Conservation (phyloP, 53 echinoderm and acorn worm species). For the Glandiceps talaboti region DNA sequence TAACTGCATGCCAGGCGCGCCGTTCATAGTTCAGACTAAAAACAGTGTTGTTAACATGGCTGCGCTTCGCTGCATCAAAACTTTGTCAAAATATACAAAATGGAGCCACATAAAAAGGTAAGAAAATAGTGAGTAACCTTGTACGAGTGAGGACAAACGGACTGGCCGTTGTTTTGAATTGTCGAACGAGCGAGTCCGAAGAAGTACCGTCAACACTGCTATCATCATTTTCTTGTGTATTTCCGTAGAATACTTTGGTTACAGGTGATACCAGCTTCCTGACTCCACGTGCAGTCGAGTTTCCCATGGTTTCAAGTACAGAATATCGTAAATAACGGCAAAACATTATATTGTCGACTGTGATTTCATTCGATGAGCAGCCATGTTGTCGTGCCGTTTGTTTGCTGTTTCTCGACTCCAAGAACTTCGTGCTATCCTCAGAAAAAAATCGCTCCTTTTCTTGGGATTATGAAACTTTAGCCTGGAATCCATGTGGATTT, state of each 20-base stretch:
- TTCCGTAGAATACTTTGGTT: not conserved
- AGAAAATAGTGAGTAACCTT: constrained; percentile 16
- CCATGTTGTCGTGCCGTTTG: not conserved
- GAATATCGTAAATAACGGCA: not conserved
- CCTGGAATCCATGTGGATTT: too few species aligned
- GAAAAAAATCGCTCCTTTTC: too few species aligned
- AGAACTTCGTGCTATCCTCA: too few species aligned
- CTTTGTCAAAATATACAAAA: not conserved
- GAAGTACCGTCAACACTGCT: not conserved
- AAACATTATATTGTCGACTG: not conserved
- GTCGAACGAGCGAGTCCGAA: not conserved
- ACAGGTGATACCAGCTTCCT: not conserved
- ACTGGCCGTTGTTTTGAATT: constrained; percentile 1
- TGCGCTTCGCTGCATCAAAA: not conserved
- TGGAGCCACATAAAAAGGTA: not conserved
- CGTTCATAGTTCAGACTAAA: not conserved
- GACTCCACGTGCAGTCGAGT: not conserved
- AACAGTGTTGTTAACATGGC: not conserved
- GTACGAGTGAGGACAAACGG: constrained; percentile 31
- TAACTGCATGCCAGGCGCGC: not conserved
- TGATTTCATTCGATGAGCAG: not conserved
- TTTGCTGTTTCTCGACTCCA: not conserved
- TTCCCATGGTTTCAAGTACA: not conserved
- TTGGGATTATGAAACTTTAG: too few species aligned
- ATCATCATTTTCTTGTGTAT: not conserved